Conservation (phyloP, 1,140 invertebrate genomes). For the Pectinophora gossypiella region DNA sequence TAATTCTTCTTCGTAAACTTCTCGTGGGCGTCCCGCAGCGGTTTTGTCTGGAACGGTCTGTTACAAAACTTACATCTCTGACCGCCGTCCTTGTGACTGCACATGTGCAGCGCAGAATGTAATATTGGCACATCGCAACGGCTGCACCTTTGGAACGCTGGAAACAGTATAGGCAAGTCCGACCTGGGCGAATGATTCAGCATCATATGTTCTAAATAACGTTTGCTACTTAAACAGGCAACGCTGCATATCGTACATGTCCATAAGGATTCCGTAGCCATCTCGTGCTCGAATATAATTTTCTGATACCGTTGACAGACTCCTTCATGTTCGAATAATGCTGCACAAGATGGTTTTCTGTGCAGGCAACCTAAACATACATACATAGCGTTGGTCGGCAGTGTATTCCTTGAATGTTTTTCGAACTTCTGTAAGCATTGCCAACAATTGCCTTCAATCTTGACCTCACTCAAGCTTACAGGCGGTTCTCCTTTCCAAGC, state of each 20-base stretch:
- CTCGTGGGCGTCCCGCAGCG: too few species aligned
- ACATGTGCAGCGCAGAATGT: too few species aligned
- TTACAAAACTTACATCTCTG: too few species aligned
- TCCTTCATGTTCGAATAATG: neutral
- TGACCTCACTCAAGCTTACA: neutral
- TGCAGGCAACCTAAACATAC: too few species aligned
- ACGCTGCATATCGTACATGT: neutral
- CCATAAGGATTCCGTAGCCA: neutral
- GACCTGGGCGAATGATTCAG: neutral
- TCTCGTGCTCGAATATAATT: neutral
- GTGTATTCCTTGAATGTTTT: neutral
- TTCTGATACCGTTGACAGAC: neutral
- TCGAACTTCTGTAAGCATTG: slow-evolving; percentile 1
- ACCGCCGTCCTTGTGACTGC: too few species aligned
- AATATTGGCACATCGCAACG: too few species aligned
- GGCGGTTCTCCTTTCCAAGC: neutral
- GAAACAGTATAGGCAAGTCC: too few species aligned
- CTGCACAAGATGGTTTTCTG: too few species aligned
- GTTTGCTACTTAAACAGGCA: neutral
- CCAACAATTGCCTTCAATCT: slow-evolving; percentile 6
- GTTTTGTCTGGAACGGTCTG: too few species aligned
- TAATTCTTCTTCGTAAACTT: too few species aligned
- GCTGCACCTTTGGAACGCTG: too few species aligned
- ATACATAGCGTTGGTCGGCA: too few species aligned
- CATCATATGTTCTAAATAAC: neutral